Conservation (phyloP, 2,888 invertebrate species). For the Diachrysia chrysitis region DNA sequence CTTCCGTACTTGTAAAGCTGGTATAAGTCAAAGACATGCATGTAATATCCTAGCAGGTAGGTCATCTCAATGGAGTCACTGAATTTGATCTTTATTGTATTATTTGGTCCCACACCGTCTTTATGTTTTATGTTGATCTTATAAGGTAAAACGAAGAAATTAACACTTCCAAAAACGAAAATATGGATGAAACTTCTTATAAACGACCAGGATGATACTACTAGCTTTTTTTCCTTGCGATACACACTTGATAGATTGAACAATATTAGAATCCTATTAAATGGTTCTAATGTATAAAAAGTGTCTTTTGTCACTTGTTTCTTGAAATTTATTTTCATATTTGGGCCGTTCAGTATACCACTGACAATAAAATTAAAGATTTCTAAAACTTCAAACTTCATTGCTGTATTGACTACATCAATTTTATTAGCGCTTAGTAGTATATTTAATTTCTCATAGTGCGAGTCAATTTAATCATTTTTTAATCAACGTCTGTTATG, state of each 20-base stretch:
- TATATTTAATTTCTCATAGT: too few relatives aligned
- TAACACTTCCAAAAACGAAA: constrained; percentile 21
- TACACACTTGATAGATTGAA: constrained; percentile 41
- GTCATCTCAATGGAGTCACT: constrained; percentile 39
- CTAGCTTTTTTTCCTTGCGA: constrained; percentile 15
- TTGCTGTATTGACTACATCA: too few relatives aligned
- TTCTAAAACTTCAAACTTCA: not conserved
- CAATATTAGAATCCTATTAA: constrained; percentile 36
- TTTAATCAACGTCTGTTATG: too few relatives aligned
- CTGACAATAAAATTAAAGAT: too few relatives aligned
- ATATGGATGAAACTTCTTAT: constrained; percentile 25
- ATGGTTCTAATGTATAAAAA: constrained; percentile 33
- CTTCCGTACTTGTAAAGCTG: constrained; percentile 52
- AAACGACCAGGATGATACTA: constrained; percentile 23
- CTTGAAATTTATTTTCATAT: constrained; percentile 34
- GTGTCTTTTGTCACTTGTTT: constrained; percentile 32
- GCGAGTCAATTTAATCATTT: too few relatives aligned
- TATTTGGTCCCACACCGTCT: not conserved
- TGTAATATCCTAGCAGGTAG: constrained; percentile 46
- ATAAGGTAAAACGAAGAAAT: constrained; percentile 22
- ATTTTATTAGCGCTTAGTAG: too few relatives aligned
- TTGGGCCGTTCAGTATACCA: not conserved
- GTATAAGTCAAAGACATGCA: constrained; percentile 53
- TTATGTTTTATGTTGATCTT: constrained; percentile 30
- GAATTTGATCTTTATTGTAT: constrained; percentile 37